Evolutionary conservation across 2,113 vertebrate genomes (phyloP).

Genomic region (Opisthocomus hoazin): DNA sequence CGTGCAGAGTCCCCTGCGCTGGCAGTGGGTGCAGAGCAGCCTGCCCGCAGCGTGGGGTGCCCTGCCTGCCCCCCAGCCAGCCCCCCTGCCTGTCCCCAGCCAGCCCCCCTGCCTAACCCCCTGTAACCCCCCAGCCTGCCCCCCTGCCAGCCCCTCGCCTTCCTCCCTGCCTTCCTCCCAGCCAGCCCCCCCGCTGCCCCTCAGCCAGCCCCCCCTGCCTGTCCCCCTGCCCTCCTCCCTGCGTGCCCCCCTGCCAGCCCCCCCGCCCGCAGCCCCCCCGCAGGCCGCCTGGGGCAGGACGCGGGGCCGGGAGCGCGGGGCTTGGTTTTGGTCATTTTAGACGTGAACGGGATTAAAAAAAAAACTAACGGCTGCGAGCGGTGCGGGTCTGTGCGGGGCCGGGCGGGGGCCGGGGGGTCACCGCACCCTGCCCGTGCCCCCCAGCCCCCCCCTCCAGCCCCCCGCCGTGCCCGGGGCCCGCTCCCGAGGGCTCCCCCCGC

Average conservation of each 20-base stretch:
- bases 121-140: too few relatives aligned
- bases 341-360: conserved; percentile 53
- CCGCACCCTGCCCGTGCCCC: too few relatives aligned
- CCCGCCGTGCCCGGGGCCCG: too few relatives aligned
- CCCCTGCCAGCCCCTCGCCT: not conserved
- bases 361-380: too few relatives aligned
- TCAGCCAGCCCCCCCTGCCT: too few relatives aligned
- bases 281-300: not conserved
- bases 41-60: rapidly evolving
- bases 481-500: too few relatives aligned
- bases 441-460: too few relatives aligned
- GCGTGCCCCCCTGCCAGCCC: too few relatives aligned
- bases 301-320: not conserved
- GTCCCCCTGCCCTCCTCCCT: not conserved
- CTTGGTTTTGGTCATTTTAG: conserved; percentile 48
- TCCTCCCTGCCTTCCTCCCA: not conserved
- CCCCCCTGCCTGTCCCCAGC: not conserved
- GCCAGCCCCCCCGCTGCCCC: not conserved
- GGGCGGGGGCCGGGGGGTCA: too few relatives aligned
- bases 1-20: rapidly evolving
- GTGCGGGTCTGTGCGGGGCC: too few relatives aligned
- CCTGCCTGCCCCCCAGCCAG: not conserved
- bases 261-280: not conserved
- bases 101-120: not conserved
- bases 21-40: not conserved